phyloP scores from a whole-genome alignment of 2,888 invertebrate genomes.

The Philhelius pedissequus region DNA sequence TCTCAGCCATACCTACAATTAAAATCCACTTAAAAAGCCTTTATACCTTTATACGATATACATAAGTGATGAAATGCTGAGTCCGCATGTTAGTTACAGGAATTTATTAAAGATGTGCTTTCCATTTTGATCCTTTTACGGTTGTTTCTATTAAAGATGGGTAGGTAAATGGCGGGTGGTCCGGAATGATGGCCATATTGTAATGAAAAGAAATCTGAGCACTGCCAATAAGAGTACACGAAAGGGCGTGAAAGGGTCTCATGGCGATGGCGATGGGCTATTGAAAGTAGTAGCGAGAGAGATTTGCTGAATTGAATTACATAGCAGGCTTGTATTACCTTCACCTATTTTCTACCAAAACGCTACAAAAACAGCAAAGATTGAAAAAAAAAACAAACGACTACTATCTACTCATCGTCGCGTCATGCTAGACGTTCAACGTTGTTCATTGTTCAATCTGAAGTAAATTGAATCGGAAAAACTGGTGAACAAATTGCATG shows the following conservation, averaged over 20 bases:
- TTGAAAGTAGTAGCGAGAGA: background rate
- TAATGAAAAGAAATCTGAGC: slow-evolving; percentile 35
- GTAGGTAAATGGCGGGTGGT: background rate
- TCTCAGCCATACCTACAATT: slow-evolving; percentile 43
- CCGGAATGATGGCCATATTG: slow-evolving; percentile 3
- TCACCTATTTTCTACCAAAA: slow-evolving; percentile 23
- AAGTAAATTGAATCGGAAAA: slow-evolving; percentile 57
- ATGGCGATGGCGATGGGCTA: no score
- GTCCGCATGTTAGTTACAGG: slow-evolving; percentile 25
- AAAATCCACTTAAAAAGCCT: slow-evolving; percentile 57
- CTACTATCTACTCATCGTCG: background rate
- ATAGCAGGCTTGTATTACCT: background rate
- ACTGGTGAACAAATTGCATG: slow-evolving; percentile 43
- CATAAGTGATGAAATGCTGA: slow-evolving; percentile 31
- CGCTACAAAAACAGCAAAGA: background rate
- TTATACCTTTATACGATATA: no score
- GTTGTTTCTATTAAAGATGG: background rate
- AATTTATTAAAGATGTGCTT: slow-evolving; percentile 17
- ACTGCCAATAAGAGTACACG: background rate
- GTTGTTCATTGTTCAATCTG: slow-evolving; percentile 41
- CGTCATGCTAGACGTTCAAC: background rate
- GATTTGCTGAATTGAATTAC: slow-evolving; percentile 46
- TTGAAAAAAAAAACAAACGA: background rate
- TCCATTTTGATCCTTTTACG: slow-evolving; percentile 1
- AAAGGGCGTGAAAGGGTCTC: slow-evolving; percentile 1